Percentiles rank a stretch among this genome's conserved stretches.
Evolutionary conservation across 2,113 vertebrate genomes (phyloP).

Genomic region (Camarhynchus parvulus): DNA sequence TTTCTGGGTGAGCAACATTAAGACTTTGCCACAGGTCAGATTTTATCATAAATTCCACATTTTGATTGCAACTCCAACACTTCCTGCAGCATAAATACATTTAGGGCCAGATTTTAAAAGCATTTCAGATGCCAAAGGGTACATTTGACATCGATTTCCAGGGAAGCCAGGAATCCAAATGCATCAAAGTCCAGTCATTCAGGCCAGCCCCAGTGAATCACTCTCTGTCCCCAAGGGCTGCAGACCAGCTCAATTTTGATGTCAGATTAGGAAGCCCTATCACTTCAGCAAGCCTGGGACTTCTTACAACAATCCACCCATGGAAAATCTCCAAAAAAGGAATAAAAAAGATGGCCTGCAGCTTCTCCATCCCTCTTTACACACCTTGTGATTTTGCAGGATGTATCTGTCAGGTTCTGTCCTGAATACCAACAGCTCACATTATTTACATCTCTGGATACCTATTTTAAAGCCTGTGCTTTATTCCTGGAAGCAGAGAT

Average conservation of each 20-base stretch:
- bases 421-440: background rate
- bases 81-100: slow-evolving; percentile 9
- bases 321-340: background rate
- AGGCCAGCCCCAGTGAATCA: background rate
- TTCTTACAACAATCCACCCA: background rate
- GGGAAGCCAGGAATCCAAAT: background rate
- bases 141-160: background rate
- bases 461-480: background rate
- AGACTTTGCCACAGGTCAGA: background rate
- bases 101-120: slow-evolving; percentile 4
- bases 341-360: background rate
- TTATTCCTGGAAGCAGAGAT: background rate
- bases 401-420: background rate
- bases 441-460: background rate
- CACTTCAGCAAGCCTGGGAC: fast-evolving
- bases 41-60: background rate
- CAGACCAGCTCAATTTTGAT: background rate
- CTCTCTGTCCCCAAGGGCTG: background rate
- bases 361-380: background rate
- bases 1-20: background rate
- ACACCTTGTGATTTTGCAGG: background rate
- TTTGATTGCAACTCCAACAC: background rate
- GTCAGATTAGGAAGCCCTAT: background rate
- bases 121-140: slow-evolving; percentile 8
- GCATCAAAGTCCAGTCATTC: background rate